These are phyloP conservation scores for Lateolabrax maculatus DNA, from an alignment of 2,797 vertebrate genomes.

Conservation along the genomic window DNA sequence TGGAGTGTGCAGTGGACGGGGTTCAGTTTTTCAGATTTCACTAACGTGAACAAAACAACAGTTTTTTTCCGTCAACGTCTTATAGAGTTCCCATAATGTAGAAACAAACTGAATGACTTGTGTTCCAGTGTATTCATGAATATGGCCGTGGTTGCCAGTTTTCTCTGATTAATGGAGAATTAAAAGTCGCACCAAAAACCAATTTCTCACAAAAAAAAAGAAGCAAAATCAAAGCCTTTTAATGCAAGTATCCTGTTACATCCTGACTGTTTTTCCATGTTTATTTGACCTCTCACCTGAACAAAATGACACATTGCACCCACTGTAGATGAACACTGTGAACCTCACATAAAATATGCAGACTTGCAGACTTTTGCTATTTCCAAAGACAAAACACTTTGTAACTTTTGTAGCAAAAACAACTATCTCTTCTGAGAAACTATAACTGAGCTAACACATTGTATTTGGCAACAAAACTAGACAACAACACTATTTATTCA, in stretches of 20 bases:
- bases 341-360: not conserved
- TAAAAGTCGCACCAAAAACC: not conserved
- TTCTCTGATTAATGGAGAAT: not conserved
- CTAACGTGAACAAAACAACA: not conserved
- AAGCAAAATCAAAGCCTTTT: not conserved
- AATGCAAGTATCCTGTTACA: not conserved
- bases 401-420: not conserved
- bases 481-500: not conserved
- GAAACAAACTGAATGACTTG: not conserved
- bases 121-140: not conserved
- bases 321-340: not conserved
- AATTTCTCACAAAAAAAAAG: not conserved
- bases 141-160: not conserved
- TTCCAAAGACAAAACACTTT: not conserved
- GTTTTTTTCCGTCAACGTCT: not conserved
- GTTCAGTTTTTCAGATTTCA: constrained; percentile 17
- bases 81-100: not conserved
- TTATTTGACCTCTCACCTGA: not conserved
- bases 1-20: not conserved
- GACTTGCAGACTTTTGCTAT: not conserved
- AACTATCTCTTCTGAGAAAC: not conserved
- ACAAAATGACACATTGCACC: not conserved
- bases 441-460: not conserved
- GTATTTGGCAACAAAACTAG: not conserved
- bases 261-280: not conserved